phyloP scores from a whole-genome alignment of 2,888 invertebrate genomes.

The Cataglyphis livida region DNA sequence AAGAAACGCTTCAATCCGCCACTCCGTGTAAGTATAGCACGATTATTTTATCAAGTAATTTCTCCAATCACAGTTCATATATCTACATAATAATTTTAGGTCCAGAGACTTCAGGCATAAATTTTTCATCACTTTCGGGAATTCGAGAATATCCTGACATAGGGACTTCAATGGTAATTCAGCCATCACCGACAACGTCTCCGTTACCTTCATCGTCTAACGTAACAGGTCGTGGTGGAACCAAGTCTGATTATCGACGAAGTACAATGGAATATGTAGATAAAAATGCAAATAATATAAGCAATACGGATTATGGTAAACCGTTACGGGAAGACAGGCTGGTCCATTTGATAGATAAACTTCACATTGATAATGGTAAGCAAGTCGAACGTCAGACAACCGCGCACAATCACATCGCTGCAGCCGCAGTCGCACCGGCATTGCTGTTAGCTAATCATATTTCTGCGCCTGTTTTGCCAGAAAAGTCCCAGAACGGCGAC shows the following conservation, averaged over 20 bases:
- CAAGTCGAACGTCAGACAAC: constrained; percentile 72
- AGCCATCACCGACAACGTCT: constrained; percentile 79
- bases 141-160: constrained; percentile 82
- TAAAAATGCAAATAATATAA: constrained; percentile 85
- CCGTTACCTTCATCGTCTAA: constrained; percentile 81
- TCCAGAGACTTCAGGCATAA: constrained; percentile 28
- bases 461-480: constrained; percentile 71
- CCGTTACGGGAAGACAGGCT: constrained; percentile 78
- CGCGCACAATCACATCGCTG: constrained; percentile 76
- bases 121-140: constrained; percentile 79
- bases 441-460: constrained; percentile 81
- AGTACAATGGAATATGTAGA: constrained; percentile 85
- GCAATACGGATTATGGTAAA: constrained; percentile 77
- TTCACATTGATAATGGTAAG: constrained; percentile 80
- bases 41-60: neutral
- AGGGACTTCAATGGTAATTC: constrained; percentile 74
- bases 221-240: constrained; percentile 83
- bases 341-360: constrained; percentile 80
- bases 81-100: constrained; percentile 19
- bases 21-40: constrained; percentile 76
- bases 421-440: constrained; percentile 79
- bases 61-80: neutral
- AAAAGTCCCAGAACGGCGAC: constrained; percentile 79
- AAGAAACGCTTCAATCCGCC: constrained; percentile 84
- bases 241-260: constrained; percentile 83